phyloP scores from a whole-genome alignment of 2,888 invertebrate genomes.

The Tolmerus cingulatus region DNA sequence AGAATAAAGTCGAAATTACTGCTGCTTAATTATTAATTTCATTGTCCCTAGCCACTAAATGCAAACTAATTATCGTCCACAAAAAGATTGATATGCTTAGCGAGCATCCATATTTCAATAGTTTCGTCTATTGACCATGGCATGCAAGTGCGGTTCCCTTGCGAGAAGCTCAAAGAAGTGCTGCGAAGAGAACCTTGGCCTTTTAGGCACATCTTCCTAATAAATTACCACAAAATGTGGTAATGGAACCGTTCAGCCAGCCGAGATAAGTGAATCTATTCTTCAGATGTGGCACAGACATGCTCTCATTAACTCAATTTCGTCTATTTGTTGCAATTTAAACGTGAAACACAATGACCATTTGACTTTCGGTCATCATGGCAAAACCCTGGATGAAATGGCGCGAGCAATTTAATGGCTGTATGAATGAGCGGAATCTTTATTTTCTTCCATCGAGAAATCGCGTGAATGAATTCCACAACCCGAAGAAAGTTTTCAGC shows the following conservation, averaged over 20 bases:
- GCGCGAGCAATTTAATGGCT: background rate
- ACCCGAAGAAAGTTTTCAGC: background rate
- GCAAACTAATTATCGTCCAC: background rate
- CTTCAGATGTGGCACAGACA: background rate
- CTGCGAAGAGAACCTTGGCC: background rate
- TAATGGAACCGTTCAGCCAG: background rate
- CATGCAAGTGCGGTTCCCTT: background rate
- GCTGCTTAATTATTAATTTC: constrained; percentile 1
- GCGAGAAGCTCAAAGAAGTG: background rate
- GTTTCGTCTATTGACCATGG: background rate
- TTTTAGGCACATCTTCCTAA: background rate
- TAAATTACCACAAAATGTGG: background rate
- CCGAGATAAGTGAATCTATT: background rate
- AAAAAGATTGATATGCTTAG: background rate
- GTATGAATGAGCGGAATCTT: background rate
- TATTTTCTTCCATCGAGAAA: background rate
- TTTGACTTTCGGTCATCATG: background rate
- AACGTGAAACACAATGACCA: background rate
- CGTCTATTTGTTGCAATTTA: background rate
- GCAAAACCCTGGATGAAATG: background rate
- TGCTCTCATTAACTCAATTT: background rate
- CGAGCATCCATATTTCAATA: background rate
- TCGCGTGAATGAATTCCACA: background rate
- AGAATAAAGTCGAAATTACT: background rate
- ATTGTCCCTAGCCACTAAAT: background rate